phyloP scores from a whole-genome alignment of 2,113 vertebrate genomes.

The Xenopus tropicalis region UCB_Xtro_10.0 CM004445.2:59505501-59506000 shows the following conservation, averaged over 20 bases:
- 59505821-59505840: background rate
- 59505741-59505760: conserved; percentile 4
- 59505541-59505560: no score
- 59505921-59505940: background rate
- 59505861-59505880: background rate
- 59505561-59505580: no score
- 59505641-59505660: background rate
- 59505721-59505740: background rate
- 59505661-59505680: conserved; percentile 13
- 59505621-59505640: no score
- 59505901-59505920: conserved; percentile 1
- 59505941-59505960: background rate
- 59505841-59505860: background rate
- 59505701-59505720: background rate
- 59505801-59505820: background rate
- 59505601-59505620: no score
- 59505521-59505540: no score
- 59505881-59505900: background rate
- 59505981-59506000: background rate
- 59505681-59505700: conserved; percentile 12
- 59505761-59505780: conserved; percentile 15
- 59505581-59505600: no score
- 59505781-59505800: background rate
- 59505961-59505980: background rate
- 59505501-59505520: no score